Evolutionary conservation across 2,113 vertebrate species (phyloP), one percentile per base, ranked within the genome.

Genomic region (Bungarus multicinctus): DNA sequence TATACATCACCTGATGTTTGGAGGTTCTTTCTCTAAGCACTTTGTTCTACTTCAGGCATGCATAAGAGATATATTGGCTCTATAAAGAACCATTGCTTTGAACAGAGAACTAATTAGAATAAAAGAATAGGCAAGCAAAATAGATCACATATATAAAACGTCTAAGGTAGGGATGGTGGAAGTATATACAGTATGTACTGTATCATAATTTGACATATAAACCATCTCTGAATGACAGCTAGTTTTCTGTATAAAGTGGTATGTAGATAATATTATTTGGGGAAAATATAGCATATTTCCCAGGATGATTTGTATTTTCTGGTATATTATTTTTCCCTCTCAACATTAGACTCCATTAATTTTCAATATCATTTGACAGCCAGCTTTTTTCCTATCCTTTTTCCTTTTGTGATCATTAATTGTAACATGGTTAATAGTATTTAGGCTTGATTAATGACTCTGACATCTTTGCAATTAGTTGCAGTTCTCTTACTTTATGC

Each of bases 381-480:
- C 89, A 11, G 85, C 43, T 14, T 87, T 43, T 89, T 69, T 87
- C 1, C 60, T 50, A 85, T 89, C 27, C 85, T 74, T 89, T 57
- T 81, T 53, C 23, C 45, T 12, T 87, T 93, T 86, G 54, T 43
- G 54, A 86, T 90, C 74, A 7, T 45, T 93, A 91, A 94, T 91
- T 93, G n/a, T 88, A 87, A 91, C 81, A 52, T 69, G 85, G 4
- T 92, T 93, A 91, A 85, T 14, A 88, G 69, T 93, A 22, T 92
- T 9, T 23, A 39, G 90, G 57, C 53, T 0, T n/a, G 74, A 93
- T 4, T 30, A 88, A 6, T 94, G 54, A 14, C 4, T 96, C 91
- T 74, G 57, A 25, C 90, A 14, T 2, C 54, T 92, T 8, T 50
- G 1, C 25, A 91, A 2, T 89, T 90, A 55, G n/a, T 0, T 45